Conservation (phyloP, 1,140 invertebrate genomes). For the Amphibalanus amphitrite region DNA sequence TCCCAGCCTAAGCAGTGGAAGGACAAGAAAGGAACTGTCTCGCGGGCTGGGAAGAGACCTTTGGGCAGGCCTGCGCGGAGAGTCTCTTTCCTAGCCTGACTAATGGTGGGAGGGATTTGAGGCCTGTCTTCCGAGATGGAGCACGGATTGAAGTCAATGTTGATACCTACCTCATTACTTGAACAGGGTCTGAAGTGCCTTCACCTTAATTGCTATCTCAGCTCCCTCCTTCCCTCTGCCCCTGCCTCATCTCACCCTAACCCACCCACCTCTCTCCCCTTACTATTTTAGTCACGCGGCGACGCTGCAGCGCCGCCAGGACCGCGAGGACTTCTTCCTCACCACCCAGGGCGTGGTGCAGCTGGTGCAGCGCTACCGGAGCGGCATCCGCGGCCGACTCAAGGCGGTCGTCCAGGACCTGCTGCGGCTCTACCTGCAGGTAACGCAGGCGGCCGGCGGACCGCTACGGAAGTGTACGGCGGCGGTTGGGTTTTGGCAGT, state of each 20-base stretch:
- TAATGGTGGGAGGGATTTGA: no score
- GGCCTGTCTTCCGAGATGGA: no score
- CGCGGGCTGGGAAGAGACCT: no score
- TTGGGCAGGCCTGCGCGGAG: no score
- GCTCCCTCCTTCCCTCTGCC: constrained; percentile 6
- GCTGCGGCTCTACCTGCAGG: constrained; percentile 72
- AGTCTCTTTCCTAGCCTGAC: no score
- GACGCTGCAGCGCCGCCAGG: constrained; percentile 74
- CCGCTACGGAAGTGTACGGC: not conserved
- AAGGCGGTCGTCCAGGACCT: constrained; percentile 92
- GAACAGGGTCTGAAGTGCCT: no score
- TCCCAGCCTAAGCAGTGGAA: no score
- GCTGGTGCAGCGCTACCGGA: constrained; percentile 83
- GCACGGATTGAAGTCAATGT: no score
- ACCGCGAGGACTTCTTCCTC: constrained; percentile 88
- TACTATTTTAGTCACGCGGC: constrained; percentile 55
- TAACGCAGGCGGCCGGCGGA: not conserved
- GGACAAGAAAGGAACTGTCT: no score
- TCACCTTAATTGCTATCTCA: not conserved
- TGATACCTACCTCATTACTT: no score
- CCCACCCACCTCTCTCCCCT: not conserved
- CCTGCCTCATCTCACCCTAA: constrained; percentile 8
- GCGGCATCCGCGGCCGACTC: constrained; percentile 90
- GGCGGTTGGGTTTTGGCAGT: not conserved
- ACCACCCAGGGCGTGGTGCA: constrained; percentile 90